Evolutionary conservation across 2,797 vertebrate genomes (phyloP), one percentile per base, ranked within the genome.

Genomic region (Myripristis murdjan): DNA sequence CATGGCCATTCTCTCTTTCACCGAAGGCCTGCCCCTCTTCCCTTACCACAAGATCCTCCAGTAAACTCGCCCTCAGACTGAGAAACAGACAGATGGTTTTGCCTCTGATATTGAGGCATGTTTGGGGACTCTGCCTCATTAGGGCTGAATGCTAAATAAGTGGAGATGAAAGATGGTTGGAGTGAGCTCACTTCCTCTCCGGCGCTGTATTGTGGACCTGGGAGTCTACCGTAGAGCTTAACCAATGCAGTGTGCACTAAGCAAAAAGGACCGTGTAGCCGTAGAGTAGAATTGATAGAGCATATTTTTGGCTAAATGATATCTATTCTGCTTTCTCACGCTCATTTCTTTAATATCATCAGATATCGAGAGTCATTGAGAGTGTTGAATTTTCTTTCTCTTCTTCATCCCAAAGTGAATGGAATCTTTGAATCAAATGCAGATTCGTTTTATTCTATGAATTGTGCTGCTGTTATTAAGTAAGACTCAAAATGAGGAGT

Each of bases 31-130:
- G 74, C 94, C 91, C 47, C 96, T 98, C 85, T 96, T 96, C 87
- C 97, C 97, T 54, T 98, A 96, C 90, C 97, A 98, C 92, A 99
- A 99, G 91, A 96, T 99, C 89, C 82, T 98, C 48, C 92, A 96
- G 92, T 98, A 94, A 86, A 69, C 53, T 28, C 15, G 0, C 5
- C 26, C 70, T 48, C 59, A 52, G 67, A 65, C 73, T 54, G 49
- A 15, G 35, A 80, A 35, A 52, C 62, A 31, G 63, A 61, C 72
- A 14, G 63, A 57, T 28, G 58, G 23, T 59, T 59, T 53, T 10
- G 53, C 58, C 59, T 74, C 52, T 75, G 18, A 20, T 12, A 10
- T 67, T 70, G 68, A 73, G 64, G 62, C 51, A 44, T 18, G 18
- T 70, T 73, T 18, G 35, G 59, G 24, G 75, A 80, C 73, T 64